Evolutionary conservation across 2,113 vertebrate species (phyloP).

Genomic region (Circaetus cinerascens): DNA sequence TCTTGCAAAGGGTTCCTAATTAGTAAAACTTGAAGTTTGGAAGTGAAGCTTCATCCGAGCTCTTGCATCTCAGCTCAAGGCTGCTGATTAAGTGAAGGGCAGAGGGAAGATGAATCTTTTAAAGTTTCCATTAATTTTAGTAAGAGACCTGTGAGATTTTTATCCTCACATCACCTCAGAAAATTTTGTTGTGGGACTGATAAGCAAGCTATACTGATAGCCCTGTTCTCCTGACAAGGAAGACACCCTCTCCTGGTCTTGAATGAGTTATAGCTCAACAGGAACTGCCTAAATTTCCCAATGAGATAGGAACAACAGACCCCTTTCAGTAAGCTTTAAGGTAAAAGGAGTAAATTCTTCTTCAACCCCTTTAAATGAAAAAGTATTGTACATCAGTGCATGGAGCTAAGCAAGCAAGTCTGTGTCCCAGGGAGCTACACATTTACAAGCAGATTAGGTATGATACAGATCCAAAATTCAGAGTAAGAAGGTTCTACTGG

Average conservation of each 20-base stretch:
- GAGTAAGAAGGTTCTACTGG: background rate
- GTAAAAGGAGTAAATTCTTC: background rate
- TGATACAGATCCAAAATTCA: background rate
- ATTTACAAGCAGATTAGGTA: background rate
- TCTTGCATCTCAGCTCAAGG: background rate
- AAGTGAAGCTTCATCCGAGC: background rate
- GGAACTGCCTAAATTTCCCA: background rate
- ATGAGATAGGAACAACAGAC: background rate
- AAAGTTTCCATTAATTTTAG: background rate
- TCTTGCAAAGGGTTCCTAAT: background rate
- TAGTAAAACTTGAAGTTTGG: background rate
- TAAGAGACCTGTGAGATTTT: background rate
- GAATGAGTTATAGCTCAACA: background rate
- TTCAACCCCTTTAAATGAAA: background rate
- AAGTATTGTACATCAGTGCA: background rate
- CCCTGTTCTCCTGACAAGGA: background rate
- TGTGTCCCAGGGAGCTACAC: background rate
- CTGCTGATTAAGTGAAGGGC: background rate
- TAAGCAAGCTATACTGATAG: background rate
- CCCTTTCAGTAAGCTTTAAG: background rate
- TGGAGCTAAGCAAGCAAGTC: background rate
- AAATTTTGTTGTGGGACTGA: background rate
- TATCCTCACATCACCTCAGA: background rate
- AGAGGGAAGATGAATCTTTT: background rate
- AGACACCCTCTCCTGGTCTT: background rate